phyloP scores from a whole-genome alignment of 2,113 vertebrate genomes.

The Podarcis cretensis region DNA sequence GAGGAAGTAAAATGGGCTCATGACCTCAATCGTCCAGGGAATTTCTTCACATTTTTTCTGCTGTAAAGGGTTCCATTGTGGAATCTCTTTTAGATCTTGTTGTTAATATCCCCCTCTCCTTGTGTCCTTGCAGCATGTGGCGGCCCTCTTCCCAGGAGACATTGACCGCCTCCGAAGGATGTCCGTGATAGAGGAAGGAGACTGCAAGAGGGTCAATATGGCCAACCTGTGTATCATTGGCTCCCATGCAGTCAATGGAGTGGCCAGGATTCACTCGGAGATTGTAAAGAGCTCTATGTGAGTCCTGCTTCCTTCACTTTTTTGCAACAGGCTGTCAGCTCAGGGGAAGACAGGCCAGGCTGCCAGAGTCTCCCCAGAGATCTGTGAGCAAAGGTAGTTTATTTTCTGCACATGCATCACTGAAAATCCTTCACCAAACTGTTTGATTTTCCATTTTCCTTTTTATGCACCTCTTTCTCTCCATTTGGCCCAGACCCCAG shows the following conservation, averaged over 20 bases:
- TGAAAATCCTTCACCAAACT: not conserved
- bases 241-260: slow-evolving; percentile 84
- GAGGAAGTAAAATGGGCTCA: not conserved
- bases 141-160: slow-evolving; percentile 82
- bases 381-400: not conserved
- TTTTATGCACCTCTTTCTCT: not conserved
- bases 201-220: slow-evolving; percentile 90
- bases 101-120: fast-evolving
- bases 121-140: slow-evolving; percentile 71
- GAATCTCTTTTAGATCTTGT: not conserved
- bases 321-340: not conserved
- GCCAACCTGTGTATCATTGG: slow-evolving; percentile 88
- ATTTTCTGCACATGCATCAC: not conserved
- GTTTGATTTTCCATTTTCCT: not conserved
- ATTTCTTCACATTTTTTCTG: not conserved
- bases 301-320: slow-evolving; percentile 34
- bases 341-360: not conserved
- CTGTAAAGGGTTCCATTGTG: too few relatives aligned
- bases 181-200: slow-evolving; percentile 88
- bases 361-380: not conserved
- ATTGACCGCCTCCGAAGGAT: slow-evolving; percentile 81
- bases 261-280: slow-evolving; percentile 86
- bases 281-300: slow-evolving; percentile 84
- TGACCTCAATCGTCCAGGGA: not conserved
- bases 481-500: not conserved